Evolutionary conservation across 2,888 invertebrate genomes (phyloP).

Genomic region (Rhagonycha fulva): DNA sequence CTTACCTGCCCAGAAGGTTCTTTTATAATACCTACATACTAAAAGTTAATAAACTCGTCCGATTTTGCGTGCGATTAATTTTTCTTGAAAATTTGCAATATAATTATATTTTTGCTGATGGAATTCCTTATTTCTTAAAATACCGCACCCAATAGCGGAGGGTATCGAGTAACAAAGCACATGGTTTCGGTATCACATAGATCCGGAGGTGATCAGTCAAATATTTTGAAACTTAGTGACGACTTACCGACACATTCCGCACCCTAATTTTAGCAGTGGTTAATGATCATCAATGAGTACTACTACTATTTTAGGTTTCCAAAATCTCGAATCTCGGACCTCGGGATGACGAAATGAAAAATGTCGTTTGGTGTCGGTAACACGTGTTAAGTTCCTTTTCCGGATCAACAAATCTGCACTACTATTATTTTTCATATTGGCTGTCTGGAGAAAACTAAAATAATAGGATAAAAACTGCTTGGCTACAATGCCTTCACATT

Average conservation of each 20-base stretch:
- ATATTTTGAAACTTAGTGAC: slow-evolving; percentile 43
- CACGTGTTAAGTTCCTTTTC: slow-evolving; percentile 35
- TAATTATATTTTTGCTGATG: neutral
- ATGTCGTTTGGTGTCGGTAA: slow-evolving; percentile 25
- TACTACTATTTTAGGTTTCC: slow-evolving; percentile 9
- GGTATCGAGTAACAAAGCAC: slow-evolving; percentile 33
- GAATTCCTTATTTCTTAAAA: neutral
- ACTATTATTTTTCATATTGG: slow-evolving; percentile 33
- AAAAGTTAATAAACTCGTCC: neutral
- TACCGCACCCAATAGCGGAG: neutral
- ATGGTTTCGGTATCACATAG: slow-evolving; percentile 43
- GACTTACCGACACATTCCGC: slow-evolving; percentile 39
- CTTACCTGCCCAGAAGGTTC: neutral
- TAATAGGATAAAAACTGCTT: no score
- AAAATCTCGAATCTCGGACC: neutral
- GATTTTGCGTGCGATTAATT: neutral
- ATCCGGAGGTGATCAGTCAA: slow-evolving; percentile 41
- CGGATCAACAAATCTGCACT: slow-evolving; percentile 20
- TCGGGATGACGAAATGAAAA: neutral
- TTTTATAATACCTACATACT: neutral
- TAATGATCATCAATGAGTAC: slow-evolving; percentile 19
- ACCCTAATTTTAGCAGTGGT: slow-evolving; percentile 20
- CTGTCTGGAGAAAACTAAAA: no score
- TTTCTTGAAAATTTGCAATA: neutral
- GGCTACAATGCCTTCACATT: no score